Evolutionary conservation across 2,888 invertebrate genomes (phyloP).

Genomic region (Pseudoips prasinana): DNA sequence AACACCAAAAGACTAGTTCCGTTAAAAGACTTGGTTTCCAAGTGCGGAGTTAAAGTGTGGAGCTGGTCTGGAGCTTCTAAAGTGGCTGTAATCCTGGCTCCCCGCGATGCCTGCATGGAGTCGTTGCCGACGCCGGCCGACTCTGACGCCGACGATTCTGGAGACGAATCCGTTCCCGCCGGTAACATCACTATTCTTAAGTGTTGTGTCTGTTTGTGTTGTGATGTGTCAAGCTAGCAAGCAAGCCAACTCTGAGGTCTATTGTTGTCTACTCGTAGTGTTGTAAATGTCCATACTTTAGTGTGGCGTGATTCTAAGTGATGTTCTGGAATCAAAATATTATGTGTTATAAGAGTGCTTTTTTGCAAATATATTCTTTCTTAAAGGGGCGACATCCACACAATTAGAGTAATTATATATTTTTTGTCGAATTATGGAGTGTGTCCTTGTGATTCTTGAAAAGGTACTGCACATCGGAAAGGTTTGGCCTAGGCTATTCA

Average conservation of each 20-base stretch:
- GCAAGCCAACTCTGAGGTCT: background rate
- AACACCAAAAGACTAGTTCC: background rate
- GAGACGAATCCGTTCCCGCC: slow-evolving; percentile 77
- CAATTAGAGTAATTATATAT: too few relatives aligned
- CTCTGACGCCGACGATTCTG: slow-evolving; percentile 44
- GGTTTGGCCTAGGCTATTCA: too few relatives aligned
- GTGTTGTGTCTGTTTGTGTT: slow-evolving; percentile 9
- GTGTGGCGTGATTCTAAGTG: too few relatives aligned
- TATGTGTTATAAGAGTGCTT: too few relatives aligned
- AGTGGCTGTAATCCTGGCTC: slow-evolving; percentile 58
- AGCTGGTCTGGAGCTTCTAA: slow-evolving; percentile 11
- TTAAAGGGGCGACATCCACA: too few relatives aligned
- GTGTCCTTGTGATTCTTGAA: too few relatives aligned
- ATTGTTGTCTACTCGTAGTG: background rate
- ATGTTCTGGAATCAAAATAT: too few relatives aligned
- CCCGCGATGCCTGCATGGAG: slow-evolving; percentile 76
- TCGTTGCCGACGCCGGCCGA: slow-evolving; percentile 46
- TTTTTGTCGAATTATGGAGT: too few relatives aligned
- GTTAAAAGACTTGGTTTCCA: background rate
- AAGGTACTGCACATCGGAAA: too few relatives aligned
- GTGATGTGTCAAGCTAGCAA: slow-evolving; percentile 6
- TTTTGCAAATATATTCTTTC: too few relatives aligned
- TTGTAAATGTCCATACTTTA: background rate
- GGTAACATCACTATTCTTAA: slow-evolving; percentile 49
- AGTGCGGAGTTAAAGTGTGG: background rate